Evolutionary conservation across 2,888 invertebrate genomes (phyloP), one percentile per base, ranked within the genome.

Genomic region (Latheticus oryzae): DNA sequence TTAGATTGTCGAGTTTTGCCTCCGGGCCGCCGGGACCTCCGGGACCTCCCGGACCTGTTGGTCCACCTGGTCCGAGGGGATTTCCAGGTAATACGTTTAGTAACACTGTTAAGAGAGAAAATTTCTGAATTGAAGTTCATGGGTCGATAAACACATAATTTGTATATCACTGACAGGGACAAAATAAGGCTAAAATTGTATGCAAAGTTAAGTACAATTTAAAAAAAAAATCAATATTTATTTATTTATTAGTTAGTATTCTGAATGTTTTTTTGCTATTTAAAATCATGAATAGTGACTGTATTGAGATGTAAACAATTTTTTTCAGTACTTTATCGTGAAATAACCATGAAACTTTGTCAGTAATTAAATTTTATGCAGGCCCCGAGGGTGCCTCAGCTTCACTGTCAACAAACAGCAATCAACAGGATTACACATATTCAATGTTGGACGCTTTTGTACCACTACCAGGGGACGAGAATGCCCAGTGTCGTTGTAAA

Each of bases 401-500:
- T 33, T 32, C 68, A 8, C 42, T 62, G 12, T 65, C 62, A 32
- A 54, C 59, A 9, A 48, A 58, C 37, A 26, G 43, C 32, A 37
- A 23, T 13, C 53, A 66, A 73, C 80, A 62, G 76, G 84, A 75
- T 78, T 82, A 80, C 64, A 79, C 82, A 0, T 83, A 84, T 69
- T 80, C 83, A 40, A 79, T 85, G 57, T 70, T 86, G 51, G 85
- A 87, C 67, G 79, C 84, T 2, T 86, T 83, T 38, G 84, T 84
- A n/a, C 84, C 84, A 1, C 71, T 84, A 23, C 81, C 83, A 65
- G 84, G 83, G 0, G 72, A 76, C 21, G 73, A 71, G 28, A 66
- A 70, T 28, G 65, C 71, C 16, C 85, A 83, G 67, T 87, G 87
- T 65, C 79, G 83, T 33, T 88, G 88, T 68, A 86, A 87, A 72